These are phyloP conservation scores for Melanotaenia duboulayi DNA, from an alignment of 2,113 vertebrate genomes.

Conservation along the genomic window DNA sequence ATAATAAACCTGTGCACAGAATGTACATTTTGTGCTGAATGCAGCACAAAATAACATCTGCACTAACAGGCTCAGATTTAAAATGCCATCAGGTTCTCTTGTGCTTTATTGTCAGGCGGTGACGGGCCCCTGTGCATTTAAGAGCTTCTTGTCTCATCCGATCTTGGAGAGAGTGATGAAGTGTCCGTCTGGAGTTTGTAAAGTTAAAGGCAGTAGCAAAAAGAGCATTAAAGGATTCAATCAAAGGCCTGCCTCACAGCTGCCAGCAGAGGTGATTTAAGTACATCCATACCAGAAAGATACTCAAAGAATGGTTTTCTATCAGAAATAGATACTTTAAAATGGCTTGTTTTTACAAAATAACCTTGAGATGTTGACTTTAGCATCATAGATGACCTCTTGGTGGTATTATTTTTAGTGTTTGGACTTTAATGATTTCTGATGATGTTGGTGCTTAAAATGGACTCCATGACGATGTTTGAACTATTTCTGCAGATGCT, in stretches of 20 bases:
- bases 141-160: conserved; percentile 28
- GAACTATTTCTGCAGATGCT: conserved; percentile 5
- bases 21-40: conserved; percentile 38
- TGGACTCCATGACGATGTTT: too few relatives aligned
- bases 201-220: conserved; percentile 53
- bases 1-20: conserved; percentile 43
- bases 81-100: conserved; percentile 22
- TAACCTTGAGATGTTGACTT: not conserved
- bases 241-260: conserved; percentile 41
- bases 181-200: conserved; percentile 36
- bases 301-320: not conserved
- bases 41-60: conserved; percentile 22
- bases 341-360: not conserved
- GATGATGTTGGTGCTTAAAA: too few relatives aligned
- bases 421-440: too few relatives aligned
- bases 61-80: conserved; percentile 13
- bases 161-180: conserved; percentile 53
- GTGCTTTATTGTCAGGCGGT: conserved; percentile 1
- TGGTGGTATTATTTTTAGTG: not conserved
- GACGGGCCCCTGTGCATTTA: not conserved
- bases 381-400: not conserved
- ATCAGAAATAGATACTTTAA: not conserved
- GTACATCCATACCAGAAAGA: conserved; percentile 12
- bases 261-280: conserved; percentile 24
- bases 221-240: conserved; percentile 41